phyloP scores from a whole-genome alignment of 2,113 vertebrate species.

The Sphaerodactylus townsendi region DNA sequence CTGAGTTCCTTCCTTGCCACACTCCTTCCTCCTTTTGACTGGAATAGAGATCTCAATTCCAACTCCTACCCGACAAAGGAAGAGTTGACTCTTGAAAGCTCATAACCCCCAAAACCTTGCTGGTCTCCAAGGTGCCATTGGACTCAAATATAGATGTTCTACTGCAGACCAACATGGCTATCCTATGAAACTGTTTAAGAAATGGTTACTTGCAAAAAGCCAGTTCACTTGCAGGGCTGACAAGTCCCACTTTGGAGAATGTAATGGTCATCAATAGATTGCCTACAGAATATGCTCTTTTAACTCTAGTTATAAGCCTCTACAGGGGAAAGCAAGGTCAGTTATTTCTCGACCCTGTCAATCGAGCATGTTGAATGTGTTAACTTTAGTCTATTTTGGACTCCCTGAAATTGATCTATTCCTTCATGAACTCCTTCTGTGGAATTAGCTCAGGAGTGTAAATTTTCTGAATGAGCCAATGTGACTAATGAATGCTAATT shows the following conservation, averaged over 20 bases:
- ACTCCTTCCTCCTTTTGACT: conserved; percentile 4
- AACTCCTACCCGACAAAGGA: no score
- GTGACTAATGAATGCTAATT: conserved; percentile 25
- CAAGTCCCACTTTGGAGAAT: conserved; percentile 41
- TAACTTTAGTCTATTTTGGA: conserved; percentile 31
- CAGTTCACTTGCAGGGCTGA: conserved; percentile 26
- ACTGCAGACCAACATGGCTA: no score
- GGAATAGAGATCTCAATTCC: no score
- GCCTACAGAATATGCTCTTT: conserved; percentile 22
- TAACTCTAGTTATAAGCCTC: conserved; percentile 46
- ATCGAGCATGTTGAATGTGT: conserved; percentile 28
- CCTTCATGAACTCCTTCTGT: conserved; percentile 29
- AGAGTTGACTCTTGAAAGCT: no score
- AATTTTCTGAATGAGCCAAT: conserved; percentile 41
- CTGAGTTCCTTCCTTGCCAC: conserved; percentile 28
- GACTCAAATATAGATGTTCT: no score
- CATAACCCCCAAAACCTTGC: no score
- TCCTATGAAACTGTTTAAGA: neutral
- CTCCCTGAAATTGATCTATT: conserved; percentile 45
- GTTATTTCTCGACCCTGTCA: conserved; percentile 32
- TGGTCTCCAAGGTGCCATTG: no score
- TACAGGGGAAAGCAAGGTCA: conserved; percentile 8
- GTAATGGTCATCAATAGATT: conserved; percentile 54
- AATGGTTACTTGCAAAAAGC: conserved; percentile 33
- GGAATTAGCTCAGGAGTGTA: conserved; percentile 34